Conservation (phyloP, 2,113 vertebrate genomes). For the Rutilus rutilus region DNA sequence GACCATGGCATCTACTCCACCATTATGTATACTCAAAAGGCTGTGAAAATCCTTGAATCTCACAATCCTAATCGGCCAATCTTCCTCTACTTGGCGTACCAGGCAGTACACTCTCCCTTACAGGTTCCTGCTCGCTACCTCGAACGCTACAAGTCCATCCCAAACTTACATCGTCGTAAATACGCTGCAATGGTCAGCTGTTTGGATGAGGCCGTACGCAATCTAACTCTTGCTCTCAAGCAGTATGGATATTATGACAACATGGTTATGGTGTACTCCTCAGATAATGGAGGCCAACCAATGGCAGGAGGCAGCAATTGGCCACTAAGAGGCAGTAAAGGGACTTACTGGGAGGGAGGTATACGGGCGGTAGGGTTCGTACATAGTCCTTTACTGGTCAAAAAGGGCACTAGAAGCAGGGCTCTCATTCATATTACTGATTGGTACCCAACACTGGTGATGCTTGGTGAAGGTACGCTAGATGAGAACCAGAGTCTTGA, state of each 20-base stretch:
- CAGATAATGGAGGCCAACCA: conserved; percentile 95
- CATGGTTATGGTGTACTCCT: conserved; percentile 92
- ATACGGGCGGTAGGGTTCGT: conserved; percentile 95
- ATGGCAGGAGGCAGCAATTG: conserved; percentile 93
- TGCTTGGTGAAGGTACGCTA: conserved; percentile 86
- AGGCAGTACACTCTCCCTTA: conserved; percentile 93
- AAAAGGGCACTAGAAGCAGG: conserved; percentile 86
- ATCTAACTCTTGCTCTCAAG: conserved; percentile 88
- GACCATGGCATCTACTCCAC: conserved; percentile 92
- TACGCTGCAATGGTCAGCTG: conserved; percentile 97
- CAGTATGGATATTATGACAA: conserved; percentile 91
- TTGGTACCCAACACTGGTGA: conserved; percentile 95
- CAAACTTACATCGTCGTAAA: conserved; percentile 87
- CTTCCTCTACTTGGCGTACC: conserved; percentile 93
- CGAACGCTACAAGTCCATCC: conserved; percentile 88
- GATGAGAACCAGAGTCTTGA: conserved; percentile 89
- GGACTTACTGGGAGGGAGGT: conserved; percentile 96
- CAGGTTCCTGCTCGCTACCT: conserved; percentile 91
- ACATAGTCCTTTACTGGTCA: conserved; percentile 89
- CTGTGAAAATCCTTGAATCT: conserved; percentile 84
- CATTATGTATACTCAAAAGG: conserved; percentile 92
- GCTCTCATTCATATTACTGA: conserved; percentile 96
- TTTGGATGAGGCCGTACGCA: conserved; percentile 91
- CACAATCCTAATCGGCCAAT: conserved; percentile 85
- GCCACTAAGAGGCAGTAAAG: conserved; percentile 95